Evolutionary conservation across 2,113 vertebrate genomes (phyloP).

Genomic region (Megalops atlanticus): DNA sequence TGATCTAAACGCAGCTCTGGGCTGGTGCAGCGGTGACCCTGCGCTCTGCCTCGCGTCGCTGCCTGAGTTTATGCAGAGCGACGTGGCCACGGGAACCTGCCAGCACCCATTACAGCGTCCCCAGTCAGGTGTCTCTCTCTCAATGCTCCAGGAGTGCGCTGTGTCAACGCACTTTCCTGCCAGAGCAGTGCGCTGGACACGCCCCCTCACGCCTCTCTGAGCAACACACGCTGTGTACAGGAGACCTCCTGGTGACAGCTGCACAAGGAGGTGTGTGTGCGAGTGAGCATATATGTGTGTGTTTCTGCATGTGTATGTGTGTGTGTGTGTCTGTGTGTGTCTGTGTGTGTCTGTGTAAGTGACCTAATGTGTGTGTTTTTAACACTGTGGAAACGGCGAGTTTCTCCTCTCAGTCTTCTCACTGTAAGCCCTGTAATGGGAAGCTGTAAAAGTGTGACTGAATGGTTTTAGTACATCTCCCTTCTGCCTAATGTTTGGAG

Average conservation of each 20-base stretch:
- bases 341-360: background rate
- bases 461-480: no score
- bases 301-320: background rate
- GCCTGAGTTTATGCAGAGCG: slow-evolving; percentile 46
- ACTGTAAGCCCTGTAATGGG: no score
- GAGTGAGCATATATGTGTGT: background rate
- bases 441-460: no score
- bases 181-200: slow-evolving; percentile 3
- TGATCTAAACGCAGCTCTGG: background rate
- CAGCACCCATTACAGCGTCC: slow-evolving; percentile 40
- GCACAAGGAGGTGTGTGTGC: background rate
- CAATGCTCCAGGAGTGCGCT: slow-evolving; percentile 2
- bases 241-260: no score
- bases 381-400: no score
- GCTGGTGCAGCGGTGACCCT: background rate
- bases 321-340: background rate
- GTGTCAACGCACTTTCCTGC: slow-evolving; percentile 20
- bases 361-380: background rate
- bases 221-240: background rate
- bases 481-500: no score
- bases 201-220: background rate
- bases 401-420: no score
- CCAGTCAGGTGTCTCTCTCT: slow-evolving; percentile 35
- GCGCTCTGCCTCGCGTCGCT: background rate
- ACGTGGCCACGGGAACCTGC: slow-evolving; percentile 43